Evolutionary conservation across 2,113 vertebrate genomes (phyloP).

Genomic region (Ophiodon elongatus): DNA sequence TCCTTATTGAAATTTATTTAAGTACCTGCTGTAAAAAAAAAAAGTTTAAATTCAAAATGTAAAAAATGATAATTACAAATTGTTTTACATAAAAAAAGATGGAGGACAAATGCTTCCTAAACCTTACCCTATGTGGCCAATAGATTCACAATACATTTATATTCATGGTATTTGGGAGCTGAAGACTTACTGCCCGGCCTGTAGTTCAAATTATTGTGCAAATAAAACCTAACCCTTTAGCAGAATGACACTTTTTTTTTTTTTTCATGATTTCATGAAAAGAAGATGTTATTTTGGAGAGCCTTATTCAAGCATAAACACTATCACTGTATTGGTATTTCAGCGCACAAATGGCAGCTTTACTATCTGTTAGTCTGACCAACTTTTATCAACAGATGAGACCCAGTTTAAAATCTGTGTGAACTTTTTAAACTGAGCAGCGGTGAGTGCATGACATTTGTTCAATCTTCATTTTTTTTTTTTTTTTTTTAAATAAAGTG

Average conservation of each 20-base stretch:
- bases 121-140: slow-evolving; percentile 16
- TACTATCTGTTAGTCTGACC: not conserved
- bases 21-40: slow-evolving; percentile 58
- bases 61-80: not conserved
- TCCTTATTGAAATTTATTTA: slow-evolving; percentile 34
- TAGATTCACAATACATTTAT: not conserved
- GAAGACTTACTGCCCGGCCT: not conserved
- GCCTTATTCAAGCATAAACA: not conserved
- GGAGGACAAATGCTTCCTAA: slow-evolving; percentile 26
- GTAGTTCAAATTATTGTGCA: not conserved
- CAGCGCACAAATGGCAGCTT: not conserved
- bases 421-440: not conserved
- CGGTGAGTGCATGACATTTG: not conserved
- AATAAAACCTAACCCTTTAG: not conserved
- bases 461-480: not conserved
- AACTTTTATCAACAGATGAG: slow-evolving; percentile 1
- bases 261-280: not conserved
- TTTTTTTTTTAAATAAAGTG: not conserved
- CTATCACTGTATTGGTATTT: not conserved
- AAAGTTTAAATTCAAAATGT: not conserved
- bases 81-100: not conserved
- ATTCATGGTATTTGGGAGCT: not conserved
- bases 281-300: not conserved
- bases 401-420: not conserved
- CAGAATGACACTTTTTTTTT: not conserved